These are phyloP conservation scores for Ligdia adustata DNA, from an alignment of 2,888 invertebrate species.

Conservation along the genomic window DNA sequence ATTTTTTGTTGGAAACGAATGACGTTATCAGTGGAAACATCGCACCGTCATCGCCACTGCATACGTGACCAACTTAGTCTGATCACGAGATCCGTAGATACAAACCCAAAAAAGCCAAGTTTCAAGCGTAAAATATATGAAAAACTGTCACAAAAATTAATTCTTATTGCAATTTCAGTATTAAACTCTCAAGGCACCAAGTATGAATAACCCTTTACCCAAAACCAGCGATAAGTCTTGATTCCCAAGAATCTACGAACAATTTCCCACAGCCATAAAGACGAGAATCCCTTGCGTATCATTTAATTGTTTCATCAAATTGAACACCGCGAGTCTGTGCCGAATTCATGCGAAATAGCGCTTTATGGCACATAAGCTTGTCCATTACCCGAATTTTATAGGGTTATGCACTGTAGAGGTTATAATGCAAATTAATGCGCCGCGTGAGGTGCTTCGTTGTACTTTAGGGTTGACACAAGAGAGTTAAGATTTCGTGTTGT, in stretches of 20 bases:
- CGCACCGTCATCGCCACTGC: too few species aligned
- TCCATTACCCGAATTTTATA: conserved; percentile 72
- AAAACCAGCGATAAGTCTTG: conserved; percentile 19
- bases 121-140: too few species aligned
- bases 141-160: too few species aligned
- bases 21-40: too few species aligned
- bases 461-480: conserved; percentile 54
- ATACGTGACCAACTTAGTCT: too few species aligned
- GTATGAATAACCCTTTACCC: conserved; percentile 1
- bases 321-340: conserved; percentile 50
- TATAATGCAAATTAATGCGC: conserved; percentile 77
- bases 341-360: conserved; percentile 62
- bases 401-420: conserved; percentile 69
- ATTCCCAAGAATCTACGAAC: conserved; percentile 25
- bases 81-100: too few species aligned
- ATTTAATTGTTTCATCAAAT: conserved; percentile 65
- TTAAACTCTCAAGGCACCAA: conserved; percentile 1
- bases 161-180: too few species aligned
- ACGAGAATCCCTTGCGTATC: conserved; percentile 47
- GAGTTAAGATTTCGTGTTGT: conserved; percentile 4
- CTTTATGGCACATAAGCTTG: conserved; percentile 69
- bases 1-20: too few species aligned
- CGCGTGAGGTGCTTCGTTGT: conserved; percentile 57
- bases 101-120: too few species aligned
- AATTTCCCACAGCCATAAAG: conserved; percentile 40